A percentile compares a stretch with the other conserved stretches of the same genome.
phyloP scores from a whole-genome alignment of 1,140 invertebrate genomes.

The Paramacrobiotus metropolitanus region DNA sequence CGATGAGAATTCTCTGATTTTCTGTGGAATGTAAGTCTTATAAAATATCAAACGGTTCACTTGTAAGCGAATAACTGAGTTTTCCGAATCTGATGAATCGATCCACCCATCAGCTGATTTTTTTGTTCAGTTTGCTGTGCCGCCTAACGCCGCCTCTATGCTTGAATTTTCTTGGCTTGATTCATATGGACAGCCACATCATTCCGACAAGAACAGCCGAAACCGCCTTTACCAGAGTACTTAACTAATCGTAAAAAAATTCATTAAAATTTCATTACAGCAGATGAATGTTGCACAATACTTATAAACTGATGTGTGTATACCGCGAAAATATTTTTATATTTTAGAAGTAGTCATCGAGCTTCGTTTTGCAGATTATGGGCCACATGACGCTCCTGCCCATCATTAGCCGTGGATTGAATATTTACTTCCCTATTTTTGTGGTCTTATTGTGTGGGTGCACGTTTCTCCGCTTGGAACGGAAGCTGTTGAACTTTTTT shows the following conservation, averaged over 20 bases:
- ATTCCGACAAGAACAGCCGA: constrained; percentile 48
- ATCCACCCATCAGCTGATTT: constrained; percentile 9
- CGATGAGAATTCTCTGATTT: constrained; percentile 93
- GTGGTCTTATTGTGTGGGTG: constrained; percentile 76
- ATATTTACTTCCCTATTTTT: constrained; percentile 93
- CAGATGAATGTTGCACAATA: not conserved
- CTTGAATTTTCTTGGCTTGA: constrained; percentile 86
- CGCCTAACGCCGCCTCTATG: constrained; percentile 91
- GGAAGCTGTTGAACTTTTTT: constrained; percentile 54
- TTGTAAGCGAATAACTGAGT: not conserved
- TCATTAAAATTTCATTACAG: constrained; percentile 7
- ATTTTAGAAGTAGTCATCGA: too few species aligned
- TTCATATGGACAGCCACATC: constrained; percentile 93
- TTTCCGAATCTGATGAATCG: not conserved
- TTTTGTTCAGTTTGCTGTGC: constrained; percentile 52
- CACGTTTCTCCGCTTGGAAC: constrained; percentile 84
- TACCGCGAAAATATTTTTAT: constrained; percentile 7
- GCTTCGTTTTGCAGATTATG: constrained; percentile 78
- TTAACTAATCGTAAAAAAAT: too few species aligned
- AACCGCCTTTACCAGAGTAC: constrained; percentile 68
- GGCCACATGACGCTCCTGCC: constrained; percentile 95
- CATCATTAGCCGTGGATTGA: constrained; percentile 90
- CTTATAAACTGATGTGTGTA: not conserved
- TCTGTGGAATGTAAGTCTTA: constrained; percentile 51
- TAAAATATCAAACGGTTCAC: not conserved